These are phyloP conservation scores for Anthophora plumipes DNA, from an alignment of 2,888 invertebrate species.

Conservation along the genomic window DNA sequence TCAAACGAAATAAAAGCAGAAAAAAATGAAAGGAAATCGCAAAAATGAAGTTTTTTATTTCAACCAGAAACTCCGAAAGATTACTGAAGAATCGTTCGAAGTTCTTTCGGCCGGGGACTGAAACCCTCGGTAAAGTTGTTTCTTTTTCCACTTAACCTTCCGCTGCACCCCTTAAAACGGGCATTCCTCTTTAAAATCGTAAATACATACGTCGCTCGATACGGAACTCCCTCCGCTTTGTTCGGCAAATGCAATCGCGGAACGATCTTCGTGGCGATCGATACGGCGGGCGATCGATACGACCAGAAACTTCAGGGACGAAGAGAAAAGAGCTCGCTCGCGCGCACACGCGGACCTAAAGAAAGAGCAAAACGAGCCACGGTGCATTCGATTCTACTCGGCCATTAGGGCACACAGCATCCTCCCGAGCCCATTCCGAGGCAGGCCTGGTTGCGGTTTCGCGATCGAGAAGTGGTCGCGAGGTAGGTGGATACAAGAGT, in stretches of 20 bases:
- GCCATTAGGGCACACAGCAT: slow-evolving; percentile 67
- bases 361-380: slow-evolving; percentile 24
- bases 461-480: slow-evolving; percentile 57
- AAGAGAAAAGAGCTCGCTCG: slow-evolving; percentile 15
- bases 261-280: slow-evolving; percentile 38
- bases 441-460: slow-evolving; percentile 68
- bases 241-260: slow-evolving; percentile 35
- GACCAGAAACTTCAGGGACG: not conserved
- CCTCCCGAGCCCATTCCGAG: slow-evolving; percentile 31
- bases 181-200: slow-evolving; percentile 18
- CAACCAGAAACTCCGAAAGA: not conserved
- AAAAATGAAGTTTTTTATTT: not conserved
- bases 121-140: not conserved
- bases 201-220: slow-evolving; percentile 21
- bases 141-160: not conserved
- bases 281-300: slow-evolving; percentile 13
- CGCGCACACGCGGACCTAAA: not conserved
- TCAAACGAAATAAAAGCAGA: not conserved
- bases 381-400: slow-evolving; percentile 53
- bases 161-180: not conserved
- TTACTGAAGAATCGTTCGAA: not conserved
- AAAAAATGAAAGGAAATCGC: not conserved
- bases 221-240: slow-evolving; percentile 16
- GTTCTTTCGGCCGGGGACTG: too few species aligned
- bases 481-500: slow-evolving; percentile 41